Conservation (phyloP, 53 echinoderm and acorn worm species). For the Paelopatides confundens region DNA sequence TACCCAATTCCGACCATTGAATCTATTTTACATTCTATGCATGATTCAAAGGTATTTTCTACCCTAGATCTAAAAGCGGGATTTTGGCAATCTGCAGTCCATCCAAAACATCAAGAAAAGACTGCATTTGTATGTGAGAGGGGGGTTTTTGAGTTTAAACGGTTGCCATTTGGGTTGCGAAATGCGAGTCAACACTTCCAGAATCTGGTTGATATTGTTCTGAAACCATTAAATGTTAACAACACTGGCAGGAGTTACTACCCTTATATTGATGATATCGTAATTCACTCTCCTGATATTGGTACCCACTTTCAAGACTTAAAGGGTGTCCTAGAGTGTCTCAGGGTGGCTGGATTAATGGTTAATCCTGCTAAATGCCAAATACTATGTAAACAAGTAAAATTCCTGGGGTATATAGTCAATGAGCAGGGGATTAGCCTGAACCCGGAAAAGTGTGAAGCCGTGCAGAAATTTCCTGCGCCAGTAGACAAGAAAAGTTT, state of each 20-base stretch:
- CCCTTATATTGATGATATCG: slow-evolving; percentile 4
- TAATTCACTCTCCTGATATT: background rate
- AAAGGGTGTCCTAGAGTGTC: slow-evolving; percentile 3
- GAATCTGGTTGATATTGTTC: slow-evolving; percentile 30
- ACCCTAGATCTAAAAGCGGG: background rate
- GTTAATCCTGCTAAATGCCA: slow-evolving; percentile 53
- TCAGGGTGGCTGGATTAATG: slow-evolving; percentile 52
- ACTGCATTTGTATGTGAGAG: background rate
- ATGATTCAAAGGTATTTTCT: no score
- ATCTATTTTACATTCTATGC: no score
- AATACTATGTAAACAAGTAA: slow-evolving; percentile 22
- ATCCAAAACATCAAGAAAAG: background rate
- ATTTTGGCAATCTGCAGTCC: no score
- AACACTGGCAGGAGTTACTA: background rate
- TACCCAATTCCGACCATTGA: no score
- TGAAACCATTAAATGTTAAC: background rate
- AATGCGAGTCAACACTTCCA: slow-evolving; percentile 46
- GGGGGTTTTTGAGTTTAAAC: slow-evolving; percentile 32
- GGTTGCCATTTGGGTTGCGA: slow-evolving; percentile 40
- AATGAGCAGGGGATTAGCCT: background rate
- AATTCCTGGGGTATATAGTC: slow-evolving; percentile 50
- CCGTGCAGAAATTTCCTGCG: background rate
- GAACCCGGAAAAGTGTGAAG: background rate
- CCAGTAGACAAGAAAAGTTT: background rate
- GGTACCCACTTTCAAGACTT: slow-evolving; percentile 13